Evolutionary conservation across 2,113 vertebrate species (phyloP).

Genomic region (Lipotes vexillifer): DNA sequence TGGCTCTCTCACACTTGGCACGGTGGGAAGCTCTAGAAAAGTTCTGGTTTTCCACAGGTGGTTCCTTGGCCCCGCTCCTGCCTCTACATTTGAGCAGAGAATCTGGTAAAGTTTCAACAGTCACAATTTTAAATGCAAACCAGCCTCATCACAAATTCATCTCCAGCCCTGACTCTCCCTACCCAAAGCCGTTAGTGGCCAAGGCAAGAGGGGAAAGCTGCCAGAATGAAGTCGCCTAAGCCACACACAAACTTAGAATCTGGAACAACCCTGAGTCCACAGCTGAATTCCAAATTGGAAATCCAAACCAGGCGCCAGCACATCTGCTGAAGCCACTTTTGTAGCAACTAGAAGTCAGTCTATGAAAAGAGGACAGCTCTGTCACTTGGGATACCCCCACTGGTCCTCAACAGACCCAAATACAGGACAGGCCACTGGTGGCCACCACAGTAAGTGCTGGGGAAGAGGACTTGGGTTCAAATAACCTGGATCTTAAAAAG

Average conservation of each 20-base stretch:
- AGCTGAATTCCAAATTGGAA: neutral
- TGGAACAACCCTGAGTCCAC: neutral
- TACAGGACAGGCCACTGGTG: fast-evolving
- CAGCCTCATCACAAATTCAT: neutral
- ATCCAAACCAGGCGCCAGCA: neutral
- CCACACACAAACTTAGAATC: neutral
- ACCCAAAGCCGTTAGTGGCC: neutral
- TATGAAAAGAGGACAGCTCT: neutral
- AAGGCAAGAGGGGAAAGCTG: neutral
- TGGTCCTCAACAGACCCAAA: neutral
- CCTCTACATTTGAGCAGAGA: neutral
- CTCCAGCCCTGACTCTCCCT: neutral
- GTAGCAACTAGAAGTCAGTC: neutral
- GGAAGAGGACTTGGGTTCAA: neutral
- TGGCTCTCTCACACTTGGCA: neutral
- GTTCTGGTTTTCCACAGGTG: neutral
- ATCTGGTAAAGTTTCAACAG: neutral
- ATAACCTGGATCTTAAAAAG: neutral
- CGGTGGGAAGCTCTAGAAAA: neutral
- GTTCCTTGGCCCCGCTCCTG: neutral
- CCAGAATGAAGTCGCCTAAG: neutral
- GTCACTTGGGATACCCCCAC: too few species aligned
- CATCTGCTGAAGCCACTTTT: neutral
- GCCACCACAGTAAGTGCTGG: neutral
- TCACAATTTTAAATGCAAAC: neutral